Evolutionary conservation across 1,140 invertebrate genomes (phyloP).

Genomic region (Solenopsis fugax): DNA sequence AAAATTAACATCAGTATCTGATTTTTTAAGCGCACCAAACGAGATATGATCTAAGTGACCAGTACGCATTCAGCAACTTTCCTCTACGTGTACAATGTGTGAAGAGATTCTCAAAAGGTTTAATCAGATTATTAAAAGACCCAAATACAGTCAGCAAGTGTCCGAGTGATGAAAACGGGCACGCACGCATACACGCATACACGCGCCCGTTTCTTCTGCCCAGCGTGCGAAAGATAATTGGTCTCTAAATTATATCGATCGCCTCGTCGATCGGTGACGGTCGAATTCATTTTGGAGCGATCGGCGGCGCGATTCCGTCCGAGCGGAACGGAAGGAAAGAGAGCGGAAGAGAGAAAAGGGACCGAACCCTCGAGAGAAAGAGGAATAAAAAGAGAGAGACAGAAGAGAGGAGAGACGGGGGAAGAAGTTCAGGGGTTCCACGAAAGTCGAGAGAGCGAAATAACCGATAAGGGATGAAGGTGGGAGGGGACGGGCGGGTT

Average conservation of each 20-base stretch:
- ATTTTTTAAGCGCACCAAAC: no score
- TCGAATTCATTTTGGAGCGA: conserved; percentile 54
- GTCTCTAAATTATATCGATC: conserved; percentile 11
- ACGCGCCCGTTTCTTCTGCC: not conserved
- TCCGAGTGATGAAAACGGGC: not conserved
- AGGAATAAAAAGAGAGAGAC: not conserved
- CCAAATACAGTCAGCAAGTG: not conserved
- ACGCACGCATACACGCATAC: not conserved
- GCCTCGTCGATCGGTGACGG: conserved; percentile 20
- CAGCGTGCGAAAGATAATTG: conserved; percentile 26
- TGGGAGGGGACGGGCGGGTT: conserved; percentile 64
- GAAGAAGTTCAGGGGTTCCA: conserved; percentile 55
- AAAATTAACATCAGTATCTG: no score
- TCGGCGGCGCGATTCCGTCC: conserved; percentile 30
- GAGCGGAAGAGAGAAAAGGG: not conserved
- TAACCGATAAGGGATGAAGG: conserved; percentile 75
- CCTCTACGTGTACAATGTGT: no score
- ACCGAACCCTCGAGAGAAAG: not conserved
- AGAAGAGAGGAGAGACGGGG: not conserved
- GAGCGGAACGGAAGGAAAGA: not conserved
- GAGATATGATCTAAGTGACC: no score
- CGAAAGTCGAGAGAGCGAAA: conserved; percentile 77
- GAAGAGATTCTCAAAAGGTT: not conserved
- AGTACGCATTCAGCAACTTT: no score
- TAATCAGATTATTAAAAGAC: not conserved